Evolutionary conservation across 2,797 vertebrate genomes (phyloP).

Genomic region (Pyrocephalus nanus): DNA sequence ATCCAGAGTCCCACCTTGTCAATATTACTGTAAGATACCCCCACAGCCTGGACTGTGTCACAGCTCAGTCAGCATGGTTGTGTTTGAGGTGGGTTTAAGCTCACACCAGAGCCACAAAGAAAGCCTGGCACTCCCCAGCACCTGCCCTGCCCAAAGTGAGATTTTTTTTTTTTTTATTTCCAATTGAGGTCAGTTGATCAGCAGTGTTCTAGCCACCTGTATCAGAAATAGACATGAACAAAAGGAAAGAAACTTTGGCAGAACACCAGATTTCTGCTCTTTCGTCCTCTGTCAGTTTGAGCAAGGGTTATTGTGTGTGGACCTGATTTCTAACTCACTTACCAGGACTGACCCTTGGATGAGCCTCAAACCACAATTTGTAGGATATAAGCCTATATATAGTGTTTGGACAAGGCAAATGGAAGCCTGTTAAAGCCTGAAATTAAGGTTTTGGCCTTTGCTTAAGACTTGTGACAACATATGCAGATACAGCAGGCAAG

Average conservation of each 20-base stretch:
- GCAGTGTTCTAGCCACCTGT: background rate
- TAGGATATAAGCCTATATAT: background rate
- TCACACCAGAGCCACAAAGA: background rate
- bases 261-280: background rate
- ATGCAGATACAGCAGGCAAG: background rate
- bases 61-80: background rate
- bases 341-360: background rate
- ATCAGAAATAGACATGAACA: background rate
- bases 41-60: background rate
- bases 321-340: background rate
- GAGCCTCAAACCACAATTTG: background rate
- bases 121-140: background rate
- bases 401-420: background rate
- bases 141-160: background rate
- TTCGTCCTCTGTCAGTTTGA: background rate
- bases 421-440: background rate
- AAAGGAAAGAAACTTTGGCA: background rate
- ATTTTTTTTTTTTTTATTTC: background rate
- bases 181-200: background rate
- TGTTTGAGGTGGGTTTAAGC: background rate
- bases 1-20: background rate
- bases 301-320: background rate
- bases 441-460: background rate
- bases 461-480: background rate
- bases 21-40: background rate